A percentile compares a stretch with the other conserved stretches of the same genome.
Conservation (phyloP, 2,888 invertebrate genomes). For the Arenicola marina region DNA sequence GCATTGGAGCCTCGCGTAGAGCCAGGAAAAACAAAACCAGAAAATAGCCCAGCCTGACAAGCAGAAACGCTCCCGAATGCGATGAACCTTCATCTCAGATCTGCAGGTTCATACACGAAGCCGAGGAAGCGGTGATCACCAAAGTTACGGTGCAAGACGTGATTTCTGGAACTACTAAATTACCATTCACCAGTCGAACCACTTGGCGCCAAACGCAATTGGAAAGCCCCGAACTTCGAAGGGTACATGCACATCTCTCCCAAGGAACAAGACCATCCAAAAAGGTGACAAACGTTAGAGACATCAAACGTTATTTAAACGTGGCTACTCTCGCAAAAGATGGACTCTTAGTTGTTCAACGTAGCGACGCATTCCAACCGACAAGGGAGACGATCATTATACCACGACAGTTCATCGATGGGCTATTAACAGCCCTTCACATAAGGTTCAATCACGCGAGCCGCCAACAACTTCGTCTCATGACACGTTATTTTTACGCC, state of each 20-base stretch:
- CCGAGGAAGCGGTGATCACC: background rate
- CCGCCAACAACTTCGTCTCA: conserved; percentile 29
- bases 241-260: conserved; percentile 31
- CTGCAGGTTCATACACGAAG: background rate
- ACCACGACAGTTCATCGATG: conserved; percentile 29
- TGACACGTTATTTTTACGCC: conserved; percentile 32
- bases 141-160: too few relatives aligned
- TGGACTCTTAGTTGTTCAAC: conserved; percentile 17
- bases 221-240: conserved; percentile 36
- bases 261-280: conserved; percentile 39
- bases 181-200: background rate
- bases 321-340: conserved; percentile 28
- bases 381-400: conserved; percentile 32
- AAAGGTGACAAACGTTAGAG: conserved; percentile 31
- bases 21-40: too few relatives aligned
- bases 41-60: conserved; percentile 6
- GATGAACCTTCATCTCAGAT: conserved; percentile 4
- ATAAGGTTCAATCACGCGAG: conserved; percentile 34
- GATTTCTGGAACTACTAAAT: too few relatives aligned
- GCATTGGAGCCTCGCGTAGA: background rate
- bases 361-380: conserved; percentile 16
- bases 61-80: conserved; percentile 7
- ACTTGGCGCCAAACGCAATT: conserved; percentile 25
- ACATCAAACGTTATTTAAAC: conserved; percentile 25
- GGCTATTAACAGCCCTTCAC: conserved; percentile 34